Base-by-base conservation (phyloP, 2,888 invertebrate genomes). In the Cataglyphis rosenhaueri region DNA sequence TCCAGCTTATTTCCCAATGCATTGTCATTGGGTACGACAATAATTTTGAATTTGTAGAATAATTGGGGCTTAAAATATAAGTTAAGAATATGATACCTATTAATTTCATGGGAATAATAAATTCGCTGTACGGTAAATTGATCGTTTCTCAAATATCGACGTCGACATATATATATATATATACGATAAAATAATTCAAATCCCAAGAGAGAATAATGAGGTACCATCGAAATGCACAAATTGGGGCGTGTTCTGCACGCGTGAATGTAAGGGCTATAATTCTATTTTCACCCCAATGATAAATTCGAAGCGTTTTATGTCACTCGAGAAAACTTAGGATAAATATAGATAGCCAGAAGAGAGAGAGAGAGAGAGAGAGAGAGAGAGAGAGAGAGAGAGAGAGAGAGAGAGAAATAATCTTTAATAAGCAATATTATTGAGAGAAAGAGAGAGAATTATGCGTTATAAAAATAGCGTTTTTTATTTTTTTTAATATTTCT, bases 251-350 rank as follows among this genome's bases (percentile, higher is more conserved):
- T 48, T 65, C 38, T 55, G 9, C 18, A 41, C 59, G 57, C 32
- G 21, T 44, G 78, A 78, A 68, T n/a, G 59, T 57, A 68, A 44
- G 57, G 18, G 78, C 68, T 68, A 68, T 78, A 78, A 78, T 78
- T 68, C 25, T 59, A 68, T 59, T 68, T 59, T 4, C 41, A 57
- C 52, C 66, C 68, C 44, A 59, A 76, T 32, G 66, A 38, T 41
- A 65, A 59, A 78, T 78, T 78, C 12, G 12, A 44, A 21, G 21
- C 32, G 32, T 68, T 78, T 78, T 59, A 78, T n/a, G 55, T 76
- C 18, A 41, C 21, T 21, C 32, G 68, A 64, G 29, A 38, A 68
- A 78, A 44, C 9, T 1, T 44, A 12, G 64, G n/a, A 15, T 48
- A 38, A 15, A 55, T 38, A 12, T 65, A 76, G 52, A n/a, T 25